These are phyloP conservation scores for Hafferia zeledoni DNA, from an alignment of 2,797 vertebrate genomes.

Conservation along the genomic window DNA sequence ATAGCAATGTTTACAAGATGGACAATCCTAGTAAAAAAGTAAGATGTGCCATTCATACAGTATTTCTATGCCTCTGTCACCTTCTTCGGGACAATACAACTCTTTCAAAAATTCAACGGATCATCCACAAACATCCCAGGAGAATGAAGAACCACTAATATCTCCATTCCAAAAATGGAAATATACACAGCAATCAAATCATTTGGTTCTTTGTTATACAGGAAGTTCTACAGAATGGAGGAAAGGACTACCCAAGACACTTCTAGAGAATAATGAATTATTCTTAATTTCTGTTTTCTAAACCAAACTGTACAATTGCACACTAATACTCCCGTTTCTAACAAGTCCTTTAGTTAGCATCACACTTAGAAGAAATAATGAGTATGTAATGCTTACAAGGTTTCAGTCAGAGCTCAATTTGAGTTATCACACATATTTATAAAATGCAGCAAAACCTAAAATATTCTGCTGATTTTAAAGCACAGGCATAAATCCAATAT, in stretches of 20 bases:
- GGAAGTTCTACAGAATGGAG: not conserved
- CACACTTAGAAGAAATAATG: not conserved
- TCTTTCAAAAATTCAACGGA: not conserved
- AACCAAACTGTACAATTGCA: not conserved
- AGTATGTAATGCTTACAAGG: not conserved
- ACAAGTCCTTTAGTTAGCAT: not conserved
- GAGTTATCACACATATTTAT: not conserved
- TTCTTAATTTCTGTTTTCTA: not conserved
- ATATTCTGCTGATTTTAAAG: not conserved
- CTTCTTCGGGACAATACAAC: not conserved
- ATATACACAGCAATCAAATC: fast-evolving
- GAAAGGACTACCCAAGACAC: not conserved
- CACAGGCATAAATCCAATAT: not conserved
- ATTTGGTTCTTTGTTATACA: not conserved
- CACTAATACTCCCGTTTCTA: not conserved
- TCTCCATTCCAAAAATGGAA: not conserved
- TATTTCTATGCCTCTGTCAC: not conserved
- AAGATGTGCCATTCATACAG: not conserved
- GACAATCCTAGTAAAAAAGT: not conserved
- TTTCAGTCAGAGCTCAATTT: not conserved
- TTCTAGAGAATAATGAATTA: not conserved
- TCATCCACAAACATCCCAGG: not conserved
- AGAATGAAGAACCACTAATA: not conserved
- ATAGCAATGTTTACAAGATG: not conserved
- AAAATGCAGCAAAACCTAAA: not conserved